Evolutionary conservation across 2,888 invertebrate species (phyloP), one percentile per base, ranked within the genome.

Genomic region (Metallyticus violacea): DNA sequence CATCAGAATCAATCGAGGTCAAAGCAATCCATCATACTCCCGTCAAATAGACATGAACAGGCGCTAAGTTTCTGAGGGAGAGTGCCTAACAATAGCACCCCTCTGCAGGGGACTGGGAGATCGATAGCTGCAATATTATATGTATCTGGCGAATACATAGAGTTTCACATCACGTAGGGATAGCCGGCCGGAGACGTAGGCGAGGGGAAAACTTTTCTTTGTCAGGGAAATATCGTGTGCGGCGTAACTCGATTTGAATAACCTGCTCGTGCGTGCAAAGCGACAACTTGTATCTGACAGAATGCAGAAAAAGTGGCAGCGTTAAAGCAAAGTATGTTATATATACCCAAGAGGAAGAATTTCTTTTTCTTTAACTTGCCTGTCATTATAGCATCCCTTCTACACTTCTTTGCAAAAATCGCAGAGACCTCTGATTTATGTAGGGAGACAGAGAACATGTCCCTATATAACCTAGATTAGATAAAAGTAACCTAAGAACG

Each of bases 1-100:
- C n/a, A n/a, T n/a, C n/a, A n/a, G n/a, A 62, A 62, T 22, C 77
- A 77, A 83, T 77, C 83, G 83, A 7, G 83, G 83, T 77, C 83
- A 83, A 83, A 77, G 83, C 83, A 83, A 83, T 83, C 77, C 83
- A 83, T 83, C 83, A 83, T 62, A 62, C 27, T 25, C 83, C 27
- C 28, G 83, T 83, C 83, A 83, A 83, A 82, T 82, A 62, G 82
- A 82, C 82, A 82, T 76, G 76, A 76, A 27, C 82, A 62, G 40
- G 83, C 83, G 40, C 40, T 62, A 62, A 62, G 40, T 62, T 62
- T 62, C 40, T 62, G 40, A 3, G 40, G 22, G 40, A 62, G 40
- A 83, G 29, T 83, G 76, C 77, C 29, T 83, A 83, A 83, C 83
- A 83, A 83, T 83, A 83, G 83, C 83, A 83, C 27, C 77, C 40